Evolutionary conservation across 2,797 vertebrate genomes (phyloP).

Genomic region (Thripadectes ignobilis): DNA sequence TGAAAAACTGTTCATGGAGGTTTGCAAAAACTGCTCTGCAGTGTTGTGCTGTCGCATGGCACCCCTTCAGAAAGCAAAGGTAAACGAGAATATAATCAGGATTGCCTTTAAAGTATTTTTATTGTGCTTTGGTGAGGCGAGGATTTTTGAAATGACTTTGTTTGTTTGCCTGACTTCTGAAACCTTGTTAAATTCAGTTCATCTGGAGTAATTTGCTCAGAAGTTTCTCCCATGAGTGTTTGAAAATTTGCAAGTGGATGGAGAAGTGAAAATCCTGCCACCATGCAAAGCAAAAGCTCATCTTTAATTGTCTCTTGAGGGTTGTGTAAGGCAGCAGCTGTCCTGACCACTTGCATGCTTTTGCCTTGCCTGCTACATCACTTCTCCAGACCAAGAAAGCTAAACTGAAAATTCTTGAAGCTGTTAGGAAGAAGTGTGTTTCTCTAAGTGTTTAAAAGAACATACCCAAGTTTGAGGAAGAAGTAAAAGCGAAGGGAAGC

Average conservation of each 20-base stretch:
- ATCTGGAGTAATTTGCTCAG: neutral
- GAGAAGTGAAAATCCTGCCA: neutral
- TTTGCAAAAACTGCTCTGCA: conserved; percentile 93
- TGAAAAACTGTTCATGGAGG: conserved; percentile 97
- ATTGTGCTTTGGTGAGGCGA: neutral
- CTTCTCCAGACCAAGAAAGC: neutral
- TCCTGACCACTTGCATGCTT: neutral
- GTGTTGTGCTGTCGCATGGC: conserved; percentile 98
- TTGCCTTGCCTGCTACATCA: neutral
- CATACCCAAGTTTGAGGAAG: neutral
- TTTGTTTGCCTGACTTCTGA: neutral
- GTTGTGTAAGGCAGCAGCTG: neutral
- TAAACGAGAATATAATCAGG: conserved; percentile 37
- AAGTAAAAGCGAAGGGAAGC: neutral
- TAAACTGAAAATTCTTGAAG: neutral
- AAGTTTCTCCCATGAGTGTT: neutral
- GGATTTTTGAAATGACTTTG: neutral
- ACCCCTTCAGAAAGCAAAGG: conserved; percentile 97
- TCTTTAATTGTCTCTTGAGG: neutral
- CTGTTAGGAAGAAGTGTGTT: neutral
- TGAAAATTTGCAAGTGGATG: neutral
- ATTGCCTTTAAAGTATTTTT: neutral
- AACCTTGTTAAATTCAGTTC: neutral
- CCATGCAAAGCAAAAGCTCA: neutral
- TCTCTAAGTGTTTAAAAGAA: neutral